Evolutionary conservation across 2,797 vertebrate species (phyloP), one percentile per base, ranked within the genome.

Genomic region (Falco biarmicus): DNA sequence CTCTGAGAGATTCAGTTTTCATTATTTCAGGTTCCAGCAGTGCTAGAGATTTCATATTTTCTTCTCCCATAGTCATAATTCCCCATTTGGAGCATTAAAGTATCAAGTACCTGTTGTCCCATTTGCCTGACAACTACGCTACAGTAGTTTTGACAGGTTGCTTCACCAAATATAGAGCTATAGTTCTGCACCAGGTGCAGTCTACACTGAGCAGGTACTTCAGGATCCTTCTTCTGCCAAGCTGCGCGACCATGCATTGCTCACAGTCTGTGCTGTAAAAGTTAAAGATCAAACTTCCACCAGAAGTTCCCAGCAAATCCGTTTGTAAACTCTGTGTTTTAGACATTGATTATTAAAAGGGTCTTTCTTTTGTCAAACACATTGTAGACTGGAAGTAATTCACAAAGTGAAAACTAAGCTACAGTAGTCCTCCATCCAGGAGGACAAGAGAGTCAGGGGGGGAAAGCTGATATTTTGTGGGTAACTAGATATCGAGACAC

Each of bases 241-340:
- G 28, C 37, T 47, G 7, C 1, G 1, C 11, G 13, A 71, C 34
- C 48, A 80, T 2, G 1, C 8, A 3, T 3, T 32, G 34, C 37
- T 61, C 57, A 32, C 5, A 34, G 28, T 50, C 21, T 2, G 2
- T 10, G 13, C 50, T 32, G 26, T 3, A 26, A 17, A 75, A 73
- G 18, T 15, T 41, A 57, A 78, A 86, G 32, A 79, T 5, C 50
- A 74, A 95, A 86, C 21, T 84, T 73, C 7, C 37, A 69, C 10
- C n/a, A 76, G 16, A 85, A 94, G 4, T 11, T 59, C 31, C 15
- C 43, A 77, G 43, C 16, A 83, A 90, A 84, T 54, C 54, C 37
- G 5, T 66, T 85, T 77, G 75, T 64, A 71, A 79, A 56, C 1
- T 5, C 7, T 5, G 0, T 26, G 19, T 15, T 53, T 66, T 29